Evolutionary conservation across 2,888 invertebrate genomes (phyloP).

Genomic region (Lasius fuliginosus): DNA sequence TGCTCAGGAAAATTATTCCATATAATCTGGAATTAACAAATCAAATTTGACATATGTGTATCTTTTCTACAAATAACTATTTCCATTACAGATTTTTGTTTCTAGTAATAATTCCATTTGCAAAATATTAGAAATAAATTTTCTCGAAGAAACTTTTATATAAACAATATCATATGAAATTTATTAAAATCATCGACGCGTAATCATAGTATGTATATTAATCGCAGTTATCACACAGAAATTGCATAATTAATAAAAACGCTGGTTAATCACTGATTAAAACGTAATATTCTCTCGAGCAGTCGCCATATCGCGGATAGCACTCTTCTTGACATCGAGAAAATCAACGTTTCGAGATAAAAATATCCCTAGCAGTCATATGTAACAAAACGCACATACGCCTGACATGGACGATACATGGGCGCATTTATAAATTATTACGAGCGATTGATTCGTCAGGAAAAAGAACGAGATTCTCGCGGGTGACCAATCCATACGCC

Average conservation of each 20-base stretch:
- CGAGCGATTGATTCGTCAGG: conserved; percentile 26
- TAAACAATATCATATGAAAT: background rate
- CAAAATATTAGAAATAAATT: background rate
- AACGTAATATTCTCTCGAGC: background rate
- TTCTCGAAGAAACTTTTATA: background rate
- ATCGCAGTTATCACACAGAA: background rate
- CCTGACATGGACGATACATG: background rate
- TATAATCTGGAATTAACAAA: background rate
- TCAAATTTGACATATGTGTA: background rate
- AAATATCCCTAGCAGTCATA: background rate
- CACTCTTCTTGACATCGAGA: conserved; percentile 15
- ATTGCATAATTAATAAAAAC: conserved; percentile 30
- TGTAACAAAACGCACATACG: background rate
- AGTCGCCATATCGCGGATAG: background rate
- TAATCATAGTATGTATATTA: background rate
- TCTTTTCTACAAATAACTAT: background rate
- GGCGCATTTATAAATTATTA: conserved; percentile 34
- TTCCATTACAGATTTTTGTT: background rate
- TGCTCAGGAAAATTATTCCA: background rate
- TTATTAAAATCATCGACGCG: background rate
- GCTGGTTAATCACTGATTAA: background rate
- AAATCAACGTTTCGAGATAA: conserved; percentile 11
- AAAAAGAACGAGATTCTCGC: background rate
- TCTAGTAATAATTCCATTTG: background rate
- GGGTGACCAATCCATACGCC: background rate